Evolutionary conservation across 2,113 vertebrate species (phyloP), one percentile per base, ranked within the genome.

Genomic region (Microtus montanus): DNA sequence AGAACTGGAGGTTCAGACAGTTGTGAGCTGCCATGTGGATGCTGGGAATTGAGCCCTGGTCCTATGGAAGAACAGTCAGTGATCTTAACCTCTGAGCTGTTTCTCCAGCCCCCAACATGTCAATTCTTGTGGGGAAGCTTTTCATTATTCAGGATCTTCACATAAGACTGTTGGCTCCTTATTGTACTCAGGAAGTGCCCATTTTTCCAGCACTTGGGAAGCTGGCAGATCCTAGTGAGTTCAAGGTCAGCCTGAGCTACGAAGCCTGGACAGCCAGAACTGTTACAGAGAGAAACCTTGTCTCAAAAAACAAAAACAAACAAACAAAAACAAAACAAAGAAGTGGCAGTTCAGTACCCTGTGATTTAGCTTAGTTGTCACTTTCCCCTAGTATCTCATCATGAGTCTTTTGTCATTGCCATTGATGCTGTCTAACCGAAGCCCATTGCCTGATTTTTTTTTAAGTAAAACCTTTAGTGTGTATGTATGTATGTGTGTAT

Each of bases 151-250:
- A 93, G 61, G 74, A 75, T 80, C 47, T 19, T 90, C 13, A 91
- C 79, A 83, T 82, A 83, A 58, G 66, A 73, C 71, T 80, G 26
- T 91, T 92, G 58, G 74, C 85, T 94, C 70, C 75, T 96, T 52
- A 82, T 71, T 91, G 38, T 10, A 89, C 33, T 64, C 28, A 78
- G 73, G 38, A 93, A 91, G 41, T 63, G 52, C 17, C 54, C 54
- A 58, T 58, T 58, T 58, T 58, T 5, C 54, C 54, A 58, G 54
- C 54, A 58, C 49, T 52, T 13, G 49, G 49, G 49, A 52, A 52
- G 49, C 12, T 52, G 49, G 49, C 49, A 52, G 49, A 52, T 58
- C 54, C 5, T 17, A 58, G 54, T 58, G 54, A 58, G 17, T 58
- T 58, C 54, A 58, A 58, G 54, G 54, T 58, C 54, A 58, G 54